phyloP scores from a whole-genome alignment of 2,888 invertebrate genomes.

The Lutraria lutraria region DNA sequence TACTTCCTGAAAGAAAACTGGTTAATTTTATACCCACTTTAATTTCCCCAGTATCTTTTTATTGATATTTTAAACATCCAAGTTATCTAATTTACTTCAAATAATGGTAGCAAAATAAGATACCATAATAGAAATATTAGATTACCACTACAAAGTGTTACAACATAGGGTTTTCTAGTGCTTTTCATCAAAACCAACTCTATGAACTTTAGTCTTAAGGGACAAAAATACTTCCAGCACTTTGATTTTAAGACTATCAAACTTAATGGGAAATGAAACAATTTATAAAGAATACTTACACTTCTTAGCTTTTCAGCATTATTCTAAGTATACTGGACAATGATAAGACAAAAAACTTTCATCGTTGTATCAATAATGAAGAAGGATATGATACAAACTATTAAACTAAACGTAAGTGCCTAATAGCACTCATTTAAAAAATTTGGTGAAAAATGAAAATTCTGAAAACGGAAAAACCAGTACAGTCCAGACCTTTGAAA shows the following conservation, averaged over 20 bases:
- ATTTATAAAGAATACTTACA: too few species aligned
- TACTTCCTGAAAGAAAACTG: not conserved
- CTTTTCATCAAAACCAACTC: not conserved
- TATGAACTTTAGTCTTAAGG: not conserved
- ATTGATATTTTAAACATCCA: not conserved
- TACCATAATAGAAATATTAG: not conserved
- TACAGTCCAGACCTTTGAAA: too few species aligned
- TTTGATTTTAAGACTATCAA: not conserved
- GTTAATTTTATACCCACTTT: not conserved
- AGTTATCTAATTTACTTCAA: not conserved
- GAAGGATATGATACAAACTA: too few species aligned
- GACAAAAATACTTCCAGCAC: not conserved
- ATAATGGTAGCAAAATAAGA: conserved; percentile 1
- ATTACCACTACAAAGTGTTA: not conserved
- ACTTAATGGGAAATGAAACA: not conserved
- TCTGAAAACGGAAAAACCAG: too few species aligned
- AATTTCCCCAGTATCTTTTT: not conserved
- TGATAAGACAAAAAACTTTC: too few species aligned
- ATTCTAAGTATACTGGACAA: too few species aligned
- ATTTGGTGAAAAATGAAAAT: too few species aligned
- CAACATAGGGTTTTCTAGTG: not conserved
- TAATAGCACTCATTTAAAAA: too few species aligned
- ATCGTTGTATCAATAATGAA: too few species aligned
- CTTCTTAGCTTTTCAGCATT: too few species aligned
- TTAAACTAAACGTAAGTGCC: too few species aligned